Conservation (phyloP, 2,888 invertebrate genomes). For the Patella pellucida region DNA sequence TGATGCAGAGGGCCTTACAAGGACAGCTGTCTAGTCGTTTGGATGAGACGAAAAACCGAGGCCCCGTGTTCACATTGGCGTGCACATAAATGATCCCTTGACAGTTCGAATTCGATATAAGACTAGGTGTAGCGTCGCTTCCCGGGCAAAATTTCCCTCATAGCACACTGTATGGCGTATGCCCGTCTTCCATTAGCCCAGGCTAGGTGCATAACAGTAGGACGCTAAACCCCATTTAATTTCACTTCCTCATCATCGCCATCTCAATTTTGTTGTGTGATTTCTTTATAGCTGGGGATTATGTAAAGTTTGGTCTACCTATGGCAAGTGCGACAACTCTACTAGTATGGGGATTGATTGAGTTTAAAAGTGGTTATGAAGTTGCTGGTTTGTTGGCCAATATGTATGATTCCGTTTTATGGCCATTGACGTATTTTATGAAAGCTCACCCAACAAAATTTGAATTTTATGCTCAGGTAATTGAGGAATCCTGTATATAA, state of each 20-base stretch:
- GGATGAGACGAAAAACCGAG: too few relatives aligned
- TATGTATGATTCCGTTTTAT: conserved; percentile 71
- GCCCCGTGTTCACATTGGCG: too few relatives aligned
- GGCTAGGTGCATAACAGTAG: too few relatives aligned
- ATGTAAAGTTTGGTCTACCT: conserved; percentile 62
- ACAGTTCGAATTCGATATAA: too few relatives aligned
- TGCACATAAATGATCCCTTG: too few relatives aligned
- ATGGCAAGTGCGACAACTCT: conserved; percentile 59
- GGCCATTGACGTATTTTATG: conserved; percentile 77
- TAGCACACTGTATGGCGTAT: too few relatives aligned
- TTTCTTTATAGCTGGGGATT: conserved; percentile 54
- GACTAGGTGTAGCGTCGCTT: too few relatives aligned
- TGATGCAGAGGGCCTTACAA: too few relatives aligned
- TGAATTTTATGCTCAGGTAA: conserved; percentile 58
- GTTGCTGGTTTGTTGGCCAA: conserved; percentile 49
- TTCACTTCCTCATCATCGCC: background rate
- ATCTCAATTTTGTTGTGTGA: background rate
- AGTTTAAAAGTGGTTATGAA: conserved; percentile 54
- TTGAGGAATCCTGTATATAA: background rate
- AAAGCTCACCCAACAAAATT: conserved; percentile 68
- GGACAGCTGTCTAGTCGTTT: too few relatives aligned
- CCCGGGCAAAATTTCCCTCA: too few relatives aligned
- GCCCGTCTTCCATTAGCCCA: too few relatives aligned
- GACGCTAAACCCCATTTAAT: too few relatives aligned
- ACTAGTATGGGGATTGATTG: conserved; percentile 58